Percentiles rank a stretch among this genome's conserved stretches.
These are phyloP conservation scores for Drosophila ambigua DNA, from an alignment of 1,140 invertebrate species.

Conservation along the genomic window DNA sequence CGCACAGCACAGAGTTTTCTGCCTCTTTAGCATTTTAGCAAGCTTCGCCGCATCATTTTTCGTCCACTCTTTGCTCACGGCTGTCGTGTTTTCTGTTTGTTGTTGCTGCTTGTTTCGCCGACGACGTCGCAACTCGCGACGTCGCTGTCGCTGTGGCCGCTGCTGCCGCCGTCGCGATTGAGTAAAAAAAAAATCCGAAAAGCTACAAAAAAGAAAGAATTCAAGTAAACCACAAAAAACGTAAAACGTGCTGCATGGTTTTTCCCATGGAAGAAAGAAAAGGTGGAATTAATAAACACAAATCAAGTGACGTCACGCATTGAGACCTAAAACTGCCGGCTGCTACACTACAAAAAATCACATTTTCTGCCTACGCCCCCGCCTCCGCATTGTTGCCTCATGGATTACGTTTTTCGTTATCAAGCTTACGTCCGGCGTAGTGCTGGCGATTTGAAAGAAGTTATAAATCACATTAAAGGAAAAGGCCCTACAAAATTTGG, in stretches of 20 bases:
- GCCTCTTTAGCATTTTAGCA: constrained; percentile 5
- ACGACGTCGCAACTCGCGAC: not conserved
- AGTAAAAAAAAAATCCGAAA: constrained; percentile 19
- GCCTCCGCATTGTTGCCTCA: too few relatives aligned
- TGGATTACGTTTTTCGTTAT: constrained; percentile 1
- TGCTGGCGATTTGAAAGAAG: too few relatives aligned
- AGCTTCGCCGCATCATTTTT: constrained; percentile 62
- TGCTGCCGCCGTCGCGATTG: constrained; percentile 10
- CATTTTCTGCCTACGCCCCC: too few relatives aligned
- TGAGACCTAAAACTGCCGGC: too few relatives aligned
- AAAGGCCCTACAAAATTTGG: too few relatives aligned
- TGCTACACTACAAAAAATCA: too few relatives aligned
- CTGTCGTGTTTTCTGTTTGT: constrained; percentile 64
- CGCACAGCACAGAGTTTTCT: not conserved
- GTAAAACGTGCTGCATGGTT: too few relatives aligned
- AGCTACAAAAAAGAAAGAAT: constrained; percentile 21
- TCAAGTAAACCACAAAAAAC: too few relatives aligned
- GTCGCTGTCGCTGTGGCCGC: constrained; percentile 9
- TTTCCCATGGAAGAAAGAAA: too few relatives aligned
- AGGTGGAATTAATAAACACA: too few relatives aligned
- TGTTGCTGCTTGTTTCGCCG: constrained; percentile 37
- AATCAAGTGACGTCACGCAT: too few relatives aligned
- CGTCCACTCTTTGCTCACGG: constrained; percentile 46
- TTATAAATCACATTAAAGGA: too few relatives aligned
- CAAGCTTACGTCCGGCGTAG: not conserved